Percentiles rank a stretch among this genome's conserved stretches.
phyloP scores from a whole-genome alignment of 2,113 vertebrate genomes.

The Cheilinus undulatus region DNA sequence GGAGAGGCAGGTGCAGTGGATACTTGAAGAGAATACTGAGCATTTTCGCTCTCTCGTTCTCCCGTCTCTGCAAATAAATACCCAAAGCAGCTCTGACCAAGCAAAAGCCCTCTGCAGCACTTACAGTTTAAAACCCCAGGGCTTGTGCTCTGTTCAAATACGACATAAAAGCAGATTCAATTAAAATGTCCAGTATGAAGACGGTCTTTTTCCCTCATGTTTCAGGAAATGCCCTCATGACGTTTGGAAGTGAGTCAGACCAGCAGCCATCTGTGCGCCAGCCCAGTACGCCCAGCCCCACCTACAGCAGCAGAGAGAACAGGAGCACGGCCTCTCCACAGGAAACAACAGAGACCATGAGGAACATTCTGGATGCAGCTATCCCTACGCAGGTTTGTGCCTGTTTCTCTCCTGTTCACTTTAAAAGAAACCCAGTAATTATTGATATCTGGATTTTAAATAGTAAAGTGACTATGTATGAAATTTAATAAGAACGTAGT shows the following conservation, averaged over 20 bases:
- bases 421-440: too few relatives aligned
- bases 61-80: slow-evolving; percentile 42
- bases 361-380: slow-evolving; percentile 81
- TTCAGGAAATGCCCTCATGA: slow-evolving; percentile 89
- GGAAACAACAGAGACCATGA: slow-evolving; percentile 74
- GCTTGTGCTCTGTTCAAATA: slow-evolving; percentile 23
- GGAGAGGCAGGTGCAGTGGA: slow-evolving; percentile 82
- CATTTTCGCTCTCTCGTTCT: slow-evolving; percentile 48
- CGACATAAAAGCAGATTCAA: slow-evolving; percentile 16
- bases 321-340: slow-evolving; percentile 55
- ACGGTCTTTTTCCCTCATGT: slow-evolving; percentile 26
- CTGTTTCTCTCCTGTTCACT: too few relatives aligned
- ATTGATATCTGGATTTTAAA: too few relatives aligned
- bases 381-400: slow-evolving; percentile 88
- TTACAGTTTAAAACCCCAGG: slow-evolving; percentile 15
- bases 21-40: slow-evolving; percentile 82
- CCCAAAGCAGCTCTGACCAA: slow-evolving; percentile 28
- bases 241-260: slow-evolving; percentile 87
- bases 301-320: slow-evolving; percentile 69
- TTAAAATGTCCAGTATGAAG: slow-evolving; percentile 8
- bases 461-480: too few relatives aligned
- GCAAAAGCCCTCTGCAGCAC: slow-evolving; percentile 40
- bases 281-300: slow-evolving; percentile 71
- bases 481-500: too few relatives aligned
- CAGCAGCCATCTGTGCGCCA: slow-evolving; percentile 79